Evolutionary conservation across 2,113 vertebrate genomes (phyloP).

Genomic region (Tichodroma muraria): DNA sequence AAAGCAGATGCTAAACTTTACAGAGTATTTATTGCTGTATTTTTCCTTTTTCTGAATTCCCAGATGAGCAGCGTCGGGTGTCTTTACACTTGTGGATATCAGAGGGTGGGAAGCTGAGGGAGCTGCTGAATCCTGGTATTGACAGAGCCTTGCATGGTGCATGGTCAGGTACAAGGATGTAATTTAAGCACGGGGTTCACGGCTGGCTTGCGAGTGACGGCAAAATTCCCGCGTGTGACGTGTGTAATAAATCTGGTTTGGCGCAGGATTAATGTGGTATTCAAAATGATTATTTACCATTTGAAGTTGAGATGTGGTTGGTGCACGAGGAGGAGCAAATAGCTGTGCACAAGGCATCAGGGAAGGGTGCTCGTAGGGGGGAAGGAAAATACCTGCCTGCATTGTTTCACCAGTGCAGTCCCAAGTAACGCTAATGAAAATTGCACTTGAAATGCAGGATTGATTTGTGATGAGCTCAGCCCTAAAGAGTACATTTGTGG

Average conservation of each 20-base stretch:
- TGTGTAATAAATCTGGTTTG: neutral
- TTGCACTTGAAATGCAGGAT: conserved; percentile 30
- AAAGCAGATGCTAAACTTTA: neutral
- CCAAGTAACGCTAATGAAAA: conserved; percentile 27
- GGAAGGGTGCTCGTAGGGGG: neutral
- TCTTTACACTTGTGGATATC: neutral
- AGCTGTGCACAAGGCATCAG: neutral
- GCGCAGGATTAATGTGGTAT: neutral
- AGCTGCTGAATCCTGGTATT: neutral
- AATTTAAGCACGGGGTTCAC: neutral
- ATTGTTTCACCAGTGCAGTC: neutral
- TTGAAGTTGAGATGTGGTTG: neutral
- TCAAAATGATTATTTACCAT: neutral
- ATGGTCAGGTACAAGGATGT: neutral
- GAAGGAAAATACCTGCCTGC: neutral
- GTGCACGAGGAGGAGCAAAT: neutral
- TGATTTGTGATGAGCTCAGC: conserved; percentile 28
- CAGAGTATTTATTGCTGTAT: neutral
- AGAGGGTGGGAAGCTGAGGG: neutral
- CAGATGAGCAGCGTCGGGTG: neutral
- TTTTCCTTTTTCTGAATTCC: neutral
- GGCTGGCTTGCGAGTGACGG: neutral
- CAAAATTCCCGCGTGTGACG: neutral
- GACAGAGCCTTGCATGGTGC: neutral
- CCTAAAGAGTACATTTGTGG: conserved; percentile 37